Evolutionary conservation across 1,140 invertebrate species (phyloP).

Genomic region (Augochlora pura): DNA sequence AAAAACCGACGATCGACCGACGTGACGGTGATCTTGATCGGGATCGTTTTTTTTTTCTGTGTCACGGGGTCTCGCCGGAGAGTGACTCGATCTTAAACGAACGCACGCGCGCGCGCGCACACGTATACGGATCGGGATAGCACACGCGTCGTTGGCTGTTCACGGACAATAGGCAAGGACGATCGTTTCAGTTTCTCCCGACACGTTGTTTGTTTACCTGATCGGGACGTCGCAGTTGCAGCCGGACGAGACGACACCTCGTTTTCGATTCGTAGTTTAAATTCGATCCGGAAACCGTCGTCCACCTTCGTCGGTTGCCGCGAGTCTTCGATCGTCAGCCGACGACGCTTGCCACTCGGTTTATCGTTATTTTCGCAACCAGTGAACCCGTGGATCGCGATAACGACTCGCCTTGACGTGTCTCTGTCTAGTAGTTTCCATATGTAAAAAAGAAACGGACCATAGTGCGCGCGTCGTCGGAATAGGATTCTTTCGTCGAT

Average conservation of each 20-base stretch:
- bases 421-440: not conserved
- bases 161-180: constrained; percentile 50
- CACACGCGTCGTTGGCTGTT: not conserved
- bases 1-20: not conserved
- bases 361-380: not conserved
- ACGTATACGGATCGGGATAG: no score
- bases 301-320: not conserved
- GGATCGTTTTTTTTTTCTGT: constrained; percentile 45
- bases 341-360: not conserved
- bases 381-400: not conserved
- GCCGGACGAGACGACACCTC: not conserved
- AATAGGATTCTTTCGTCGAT: not conserved
- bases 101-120: not conserved
- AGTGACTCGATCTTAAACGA: constrained; percentile 10
- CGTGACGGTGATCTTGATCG: constrained; percentile 34
- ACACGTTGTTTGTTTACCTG: constrained; percentile 40
- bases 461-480: not conserved
- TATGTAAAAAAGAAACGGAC: not conserved
- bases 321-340: not conserved
- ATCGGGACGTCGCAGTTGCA: not conserved
- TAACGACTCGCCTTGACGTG: not conserved
- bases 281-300: not conserved
- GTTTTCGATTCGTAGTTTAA: not conserved
- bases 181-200: constrained; percentile 42
- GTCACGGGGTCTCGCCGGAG: constrained; percentile 46